Conservation (phyloP, 1,140 invertebrate genomes). For the Drosophila truncata region DNA sequence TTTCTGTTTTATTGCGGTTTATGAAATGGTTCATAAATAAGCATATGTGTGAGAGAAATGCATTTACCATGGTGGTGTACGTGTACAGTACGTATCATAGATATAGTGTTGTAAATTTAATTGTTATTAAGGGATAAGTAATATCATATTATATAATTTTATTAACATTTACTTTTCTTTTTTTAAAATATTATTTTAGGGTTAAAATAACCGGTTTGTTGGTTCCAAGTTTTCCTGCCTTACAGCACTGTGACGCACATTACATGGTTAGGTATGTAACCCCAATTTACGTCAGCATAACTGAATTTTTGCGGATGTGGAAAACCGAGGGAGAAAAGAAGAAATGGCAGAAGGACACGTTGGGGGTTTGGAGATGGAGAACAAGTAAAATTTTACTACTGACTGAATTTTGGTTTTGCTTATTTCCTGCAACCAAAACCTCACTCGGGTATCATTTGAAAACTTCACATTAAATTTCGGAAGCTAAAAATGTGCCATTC, state of each 20-base stretch:
- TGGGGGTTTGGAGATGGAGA: constrained; percentile 1
- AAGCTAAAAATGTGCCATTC: background rate
- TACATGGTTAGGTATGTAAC: constrained; percentile 47
- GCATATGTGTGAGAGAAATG: constrained; percentile 36
- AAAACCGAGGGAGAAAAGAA: constrained; percentile 26
- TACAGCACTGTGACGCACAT: constrained; percentile 9
- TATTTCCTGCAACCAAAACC: constrained; percentile 10
- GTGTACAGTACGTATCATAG: constrained; percentile 6
- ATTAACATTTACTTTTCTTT: background rate
- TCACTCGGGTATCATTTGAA: constrained; percentile 13
- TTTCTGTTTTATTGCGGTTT: constrained; percentile 77
- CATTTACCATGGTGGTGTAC: constrained; percentile 20
- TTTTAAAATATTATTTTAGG: too few relatives aligned
- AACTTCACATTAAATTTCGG: constrained; percentile 12
- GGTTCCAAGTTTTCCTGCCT: background rate
- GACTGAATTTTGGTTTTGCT: constrained; percentile 25
- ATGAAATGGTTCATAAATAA: constrained; percentile 79
- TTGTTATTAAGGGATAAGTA: too few relatives aligned
- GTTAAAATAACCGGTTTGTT: background rate
- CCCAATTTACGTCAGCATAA: constrained; percentile 62
- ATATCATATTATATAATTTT: too few relatives aligned
- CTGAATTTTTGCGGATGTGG: constrained; percentile 49
- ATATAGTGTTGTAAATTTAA: too few relatives aligned
- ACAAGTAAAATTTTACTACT: constrained; percentile 32
- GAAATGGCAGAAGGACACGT: constrained; percentile 20